A percentile compares a stretch with the other conserved stretches of the same genome.
These are phyloP conservation scores for Amphiura filiformis DNA, from an alignment of 35 echinoderm and acorn worm genomes.

Conservation along the genomic window DNA sequence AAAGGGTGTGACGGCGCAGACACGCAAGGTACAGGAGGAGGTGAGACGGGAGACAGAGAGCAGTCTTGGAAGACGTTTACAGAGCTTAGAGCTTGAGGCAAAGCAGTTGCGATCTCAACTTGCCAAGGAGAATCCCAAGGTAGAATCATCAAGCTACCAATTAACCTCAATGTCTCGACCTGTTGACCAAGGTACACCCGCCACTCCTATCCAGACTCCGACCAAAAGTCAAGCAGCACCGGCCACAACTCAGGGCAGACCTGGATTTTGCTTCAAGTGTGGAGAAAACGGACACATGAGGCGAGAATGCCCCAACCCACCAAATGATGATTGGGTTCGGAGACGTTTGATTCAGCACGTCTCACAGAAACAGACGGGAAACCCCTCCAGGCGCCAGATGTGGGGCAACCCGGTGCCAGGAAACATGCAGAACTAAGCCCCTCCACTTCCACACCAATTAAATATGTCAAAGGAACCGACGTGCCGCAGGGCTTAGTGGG, in stretches of 20 bases:
- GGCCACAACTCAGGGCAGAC: neutral
- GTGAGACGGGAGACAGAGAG: neutral
- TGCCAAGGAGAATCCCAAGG: neutral
- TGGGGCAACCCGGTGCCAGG: constrained; percentile 36
- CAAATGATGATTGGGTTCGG: constrained; percentile 19
- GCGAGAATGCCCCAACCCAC: constrained; percentile 16
- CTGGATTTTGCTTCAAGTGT: constrained; percentile 54
- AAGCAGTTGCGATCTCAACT: neutral
- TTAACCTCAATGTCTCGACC: neutral
- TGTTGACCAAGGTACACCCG: neutral
- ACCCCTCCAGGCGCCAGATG: constrained; percentile 15
- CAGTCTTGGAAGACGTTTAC: neutral
- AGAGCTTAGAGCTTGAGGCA: neutral
- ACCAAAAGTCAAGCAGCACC: neutral
- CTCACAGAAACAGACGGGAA: constrained; percentile 27
- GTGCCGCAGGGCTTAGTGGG: constrained; percentile 53
- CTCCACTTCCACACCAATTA: neutral
- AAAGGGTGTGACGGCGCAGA: neutral
- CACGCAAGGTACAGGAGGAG: neutral
- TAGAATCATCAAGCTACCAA: neutral
- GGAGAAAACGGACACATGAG: constrained; percentile 50
- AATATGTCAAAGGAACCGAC: neutral
- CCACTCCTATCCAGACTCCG: neutral
- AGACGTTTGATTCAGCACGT: constrained; percentile 30
- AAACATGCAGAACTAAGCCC: constrained; percentile 31